Conservation (phyloP, 2,888 invertebrate genomes). For the Microctonus brassicae region DNA sequence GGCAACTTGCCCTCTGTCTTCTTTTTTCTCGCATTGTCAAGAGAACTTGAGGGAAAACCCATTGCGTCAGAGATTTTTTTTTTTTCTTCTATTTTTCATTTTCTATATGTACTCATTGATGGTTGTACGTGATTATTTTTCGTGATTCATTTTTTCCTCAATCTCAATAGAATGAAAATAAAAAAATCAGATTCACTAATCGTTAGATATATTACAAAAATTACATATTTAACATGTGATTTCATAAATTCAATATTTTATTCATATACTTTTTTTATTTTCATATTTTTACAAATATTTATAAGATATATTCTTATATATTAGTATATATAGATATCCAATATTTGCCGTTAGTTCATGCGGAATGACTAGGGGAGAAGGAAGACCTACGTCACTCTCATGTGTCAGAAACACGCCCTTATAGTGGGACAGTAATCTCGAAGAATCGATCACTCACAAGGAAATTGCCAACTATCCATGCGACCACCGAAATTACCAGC, state of each 20-base stretch:
- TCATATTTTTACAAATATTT: neutral
- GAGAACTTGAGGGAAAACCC: conserved; percentile 14
- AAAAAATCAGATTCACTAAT: neutral
- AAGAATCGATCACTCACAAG: conserved; percentile 55
- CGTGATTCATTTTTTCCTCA: neutral
- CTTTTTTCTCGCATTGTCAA: conserved; percentile 16
- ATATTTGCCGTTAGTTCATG: neutral
- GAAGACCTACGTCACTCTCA: conserved; percentile 39
- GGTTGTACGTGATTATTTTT: neutral
- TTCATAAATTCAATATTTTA: too few relatives aligned
- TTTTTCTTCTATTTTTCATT: neutral
- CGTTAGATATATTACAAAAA: neutral
- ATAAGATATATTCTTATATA: neutral
- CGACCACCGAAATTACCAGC: conserved; percentile 16
- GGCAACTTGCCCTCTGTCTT: conserved; percentile 19
- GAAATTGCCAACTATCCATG: conserved; percentile 55
- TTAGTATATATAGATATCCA: neutral
- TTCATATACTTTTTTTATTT: neutral
- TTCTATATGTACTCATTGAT: neutral
- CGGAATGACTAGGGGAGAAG: conserved; percentile 4
- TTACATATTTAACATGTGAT: too few relatives aligned
- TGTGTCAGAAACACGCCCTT: conserved; percentile 43
- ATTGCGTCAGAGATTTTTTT: conserved; percentile 8
- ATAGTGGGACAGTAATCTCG: conserved; percentile 48
- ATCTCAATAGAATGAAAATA: neutral